A percentile compares a stretch with the other conserved stretches of the same genome.
These are phyloP conservation scores for Syritta pipiens DNA, from an alignment of 2,888 invertebrate species.

Conservation along the genomic window DNA sequence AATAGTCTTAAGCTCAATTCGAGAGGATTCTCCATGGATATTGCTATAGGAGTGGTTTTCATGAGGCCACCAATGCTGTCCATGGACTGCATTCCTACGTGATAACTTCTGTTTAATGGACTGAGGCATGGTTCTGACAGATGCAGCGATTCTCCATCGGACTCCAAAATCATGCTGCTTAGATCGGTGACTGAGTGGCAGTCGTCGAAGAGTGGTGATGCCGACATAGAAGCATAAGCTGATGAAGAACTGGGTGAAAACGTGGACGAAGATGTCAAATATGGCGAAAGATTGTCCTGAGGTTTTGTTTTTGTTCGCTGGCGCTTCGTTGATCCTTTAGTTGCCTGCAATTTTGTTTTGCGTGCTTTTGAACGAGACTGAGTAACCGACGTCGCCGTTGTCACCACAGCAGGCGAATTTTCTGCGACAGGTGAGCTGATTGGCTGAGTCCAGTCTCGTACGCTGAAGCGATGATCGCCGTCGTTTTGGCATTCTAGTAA, in stretches of 20 bases:
- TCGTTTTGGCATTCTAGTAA: conserved; percentile 73
- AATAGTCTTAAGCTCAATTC: conserved; percentile 76
- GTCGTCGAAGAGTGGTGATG: conserved; percentile 61
- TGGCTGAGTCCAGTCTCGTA: conserved; percentile 64
- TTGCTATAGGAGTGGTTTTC: conserved; percentile 34
- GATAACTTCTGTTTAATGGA: conserved; percentile 69
- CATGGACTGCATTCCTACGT: conserved; percentile 32
- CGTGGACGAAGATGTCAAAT: conserved; percentile 53
- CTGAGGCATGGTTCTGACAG: conserved; percentile 76
- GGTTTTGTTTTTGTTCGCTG: conserved; percentile 70
- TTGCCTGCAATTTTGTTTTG: conserved; percentile 48
- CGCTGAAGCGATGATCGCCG: conserved; percentile 67
- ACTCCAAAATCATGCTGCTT: conserved; percentile 79
- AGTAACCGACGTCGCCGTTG: conserved; percentile 8
- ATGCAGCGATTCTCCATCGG: conserved; percentile 82
- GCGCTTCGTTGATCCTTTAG: conserved; percentile 56
- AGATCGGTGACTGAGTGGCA: conserved; percentile 73
- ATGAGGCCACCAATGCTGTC: conserved; percentile 42
- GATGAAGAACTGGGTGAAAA: conserved; percentile 69
- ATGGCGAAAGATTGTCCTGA: conserved; percentile 51
- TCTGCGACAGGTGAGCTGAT: too few relatives aligned
- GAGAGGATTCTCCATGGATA: conserved; percentile 73
- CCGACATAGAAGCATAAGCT: conserved; percentile 70
- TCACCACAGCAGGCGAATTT: too few relatives aligned
- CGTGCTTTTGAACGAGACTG: conserved; percentile 53